A percentile compares a stretch with the other conserved stretches of the same genome.
These are phyloP conservation scores for Rhinolophus ferrumequinum DNA, from an alignment of 2,113 vertebrate genomes.

Conservation along the genomic window DNA sequence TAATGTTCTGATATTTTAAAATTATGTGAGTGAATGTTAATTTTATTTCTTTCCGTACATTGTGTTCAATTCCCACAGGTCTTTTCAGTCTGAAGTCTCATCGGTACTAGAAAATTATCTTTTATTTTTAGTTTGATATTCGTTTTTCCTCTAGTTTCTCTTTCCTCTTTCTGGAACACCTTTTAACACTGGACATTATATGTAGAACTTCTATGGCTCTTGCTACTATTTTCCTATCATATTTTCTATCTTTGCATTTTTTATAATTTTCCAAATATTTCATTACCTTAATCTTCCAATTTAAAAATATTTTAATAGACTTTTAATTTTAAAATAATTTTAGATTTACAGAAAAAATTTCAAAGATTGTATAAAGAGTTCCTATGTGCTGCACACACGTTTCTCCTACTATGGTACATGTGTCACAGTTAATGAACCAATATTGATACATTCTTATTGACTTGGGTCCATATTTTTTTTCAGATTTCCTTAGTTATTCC, in stretches of 20 bases:
- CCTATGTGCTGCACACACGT: background rate
- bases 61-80: background rate
- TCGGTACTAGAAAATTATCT: background rate
- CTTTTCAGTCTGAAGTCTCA: background rate
- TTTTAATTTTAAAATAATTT: slow-evolving; percentile 29
- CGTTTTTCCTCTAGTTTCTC: background rate
- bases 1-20: slow-evolving; percentile 35
- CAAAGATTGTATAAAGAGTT: background rate
- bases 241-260: background rate
- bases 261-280: background rate
- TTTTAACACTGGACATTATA: background rate
- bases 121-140: slow-evolving; percentile 10
- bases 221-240: background rate
- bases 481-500: background rate
- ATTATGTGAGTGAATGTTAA: background rate
- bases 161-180: background rate
- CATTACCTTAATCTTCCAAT: background rate
- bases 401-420: background rate
- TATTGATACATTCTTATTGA: background rate
- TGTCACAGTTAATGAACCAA: background rate
- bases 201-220: background rate
- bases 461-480: background rate
- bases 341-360: slow-evolving; percentile 16
- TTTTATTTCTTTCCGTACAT: slow-evolving; percentile 1
- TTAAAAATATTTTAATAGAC: background rate